phyloP scores from a whole-genome alignment of 2,888 invertebrate species.

The Agrypnus murinus region DNA sequence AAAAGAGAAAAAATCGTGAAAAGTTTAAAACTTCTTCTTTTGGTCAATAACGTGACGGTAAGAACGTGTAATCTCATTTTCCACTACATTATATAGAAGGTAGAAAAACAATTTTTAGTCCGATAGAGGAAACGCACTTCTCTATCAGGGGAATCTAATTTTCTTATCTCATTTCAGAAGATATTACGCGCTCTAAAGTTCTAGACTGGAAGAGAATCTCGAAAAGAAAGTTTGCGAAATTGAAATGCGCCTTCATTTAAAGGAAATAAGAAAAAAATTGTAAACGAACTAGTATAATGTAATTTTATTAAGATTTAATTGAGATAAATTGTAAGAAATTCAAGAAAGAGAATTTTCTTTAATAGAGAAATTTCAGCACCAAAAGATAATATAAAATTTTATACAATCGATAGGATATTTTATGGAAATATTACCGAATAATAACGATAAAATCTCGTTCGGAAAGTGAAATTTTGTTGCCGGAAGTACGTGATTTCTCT shows the following conservation, averaged over 20 bases:
- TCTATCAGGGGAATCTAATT: conserved; percentile 34
- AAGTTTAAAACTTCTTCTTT: conserved; percentile 14
- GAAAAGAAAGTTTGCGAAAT: conserved; percentile 14
- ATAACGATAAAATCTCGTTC: conserved; percentile 14
- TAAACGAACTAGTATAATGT: no score
- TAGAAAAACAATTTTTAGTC: conserved; percentile 42
- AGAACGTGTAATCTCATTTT: conserved; percentile 37
- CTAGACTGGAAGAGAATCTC: conserved; percentile 11
- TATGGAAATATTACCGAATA: background rate
- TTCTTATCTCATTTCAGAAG: conserved; percentile 31
- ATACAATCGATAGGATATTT: conserved; percentile 16
- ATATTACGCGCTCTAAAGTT: conserved; percentile 27
- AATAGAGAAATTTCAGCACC: background rate
- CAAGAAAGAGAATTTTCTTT: background rate
- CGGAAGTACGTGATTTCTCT: conserved; percentile 17
- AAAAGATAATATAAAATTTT: conserved; percentile 7
- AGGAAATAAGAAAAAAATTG: no score
- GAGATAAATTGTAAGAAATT: background rate
- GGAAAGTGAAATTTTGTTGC: conserved; percentile 27
- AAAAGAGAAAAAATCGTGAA: no score
- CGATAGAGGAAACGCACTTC: conserved; percentile 31
- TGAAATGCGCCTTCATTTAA: conserved; percentile 12
- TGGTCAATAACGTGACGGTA: conserved; percentile 37
- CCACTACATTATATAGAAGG: conserved; percentile 40
- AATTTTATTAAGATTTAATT: conserved; percentile 1